Evolutionary conservation across 2,113 vertebrate species (phyloP).

Genomic region (Rhombomys opimus): DNA sequence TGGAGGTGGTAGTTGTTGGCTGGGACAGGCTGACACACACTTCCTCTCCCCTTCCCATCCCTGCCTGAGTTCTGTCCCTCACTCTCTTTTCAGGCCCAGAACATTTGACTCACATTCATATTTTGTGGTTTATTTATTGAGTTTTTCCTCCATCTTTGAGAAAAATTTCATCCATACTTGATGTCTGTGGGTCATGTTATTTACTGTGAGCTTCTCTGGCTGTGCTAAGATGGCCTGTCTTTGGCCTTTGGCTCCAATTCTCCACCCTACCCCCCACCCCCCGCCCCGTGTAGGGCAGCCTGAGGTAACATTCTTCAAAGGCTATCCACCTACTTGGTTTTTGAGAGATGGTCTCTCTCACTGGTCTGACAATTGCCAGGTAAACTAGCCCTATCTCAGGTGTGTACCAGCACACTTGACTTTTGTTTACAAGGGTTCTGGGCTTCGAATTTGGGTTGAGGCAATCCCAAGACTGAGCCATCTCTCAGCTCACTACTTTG

Average conservation of each 20-base stretch:
- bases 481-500: background rate
- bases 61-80: background rate
- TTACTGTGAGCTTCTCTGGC: background rate
- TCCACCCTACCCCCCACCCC: too few relatives aligned
- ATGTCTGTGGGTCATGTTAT: too few relatives aligned
- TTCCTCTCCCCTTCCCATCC: background rate
- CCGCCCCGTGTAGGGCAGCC: background rate
- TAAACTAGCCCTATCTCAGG: too few relatives aligned
- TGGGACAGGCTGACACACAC: background rate
- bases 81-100: background rate
- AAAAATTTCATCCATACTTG: background rate
- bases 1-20: accelerated
- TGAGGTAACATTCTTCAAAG: background rate
- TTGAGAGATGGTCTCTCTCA: background rate
- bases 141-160: background rate
- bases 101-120: background rate
- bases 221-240: background rate
- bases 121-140: background rate
- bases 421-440: background rate
- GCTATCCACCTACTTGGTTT: background rate
- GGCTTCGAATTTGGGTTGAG: background rate
- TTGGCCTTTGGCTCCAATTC: background rate
- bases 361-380: background rate
- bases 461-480: background rate
- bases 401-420: background rate